Evolutionary conservation across 2,113 vertebrate species (phyloP), one percentile per base, ranked within the genome.

Genomic region (Capricornis sumatraensis): DNA sequence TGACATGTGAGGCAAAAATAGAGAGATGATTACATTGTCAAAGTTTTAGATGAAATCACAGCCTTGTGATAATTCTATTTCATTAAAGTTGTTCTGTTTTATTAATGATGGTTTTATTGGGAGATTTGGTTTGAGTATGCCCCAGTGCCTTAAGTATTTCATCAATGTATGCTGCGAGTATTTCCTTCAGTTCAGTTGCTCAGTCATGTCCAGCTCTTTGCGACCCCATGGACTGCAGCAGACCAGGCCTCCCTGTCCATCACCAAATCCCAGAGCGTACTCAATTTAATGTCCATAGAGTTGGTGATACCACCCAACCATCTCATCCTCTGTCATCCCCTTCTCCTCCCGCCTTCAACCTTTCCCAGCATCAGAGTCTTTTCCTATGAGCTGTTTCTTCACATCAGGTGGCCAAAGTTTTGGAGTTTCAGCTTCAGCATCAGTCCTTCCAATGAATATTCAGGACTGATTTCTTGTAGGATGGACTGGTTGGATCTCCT

Each of bases 121-220:
- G n/a, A 90, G 60, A 84, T 76, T 50, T 97, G 2, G 3, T 60
- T 87, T 64, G 36, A 95, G 5, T 47, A 40, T 62, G 36, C 79
- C 9, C 28, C 14, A 94, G 62, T 55, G 33, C 50, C 83, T 88
- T 78, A 93, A 96, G 12, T 87, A 94, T 76, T 92, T 97, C 91
- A 84, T 87, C 27, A 92, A 47, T 45, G 47, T 57, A 79, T 47
- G 15, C 83, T 89, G 17, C n/a, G 88, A 86, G 40, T 45, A 47
- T 57, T 96, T 84, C 5, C 67, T 71, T 71, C n/a, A 71, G 19
- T 71, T 71, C 67, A 23, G 67, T 36, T 71, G 3, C 16, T 67
- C 62, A 67, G 64, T 67, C 64, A 36, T 36, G 9, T 36, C 17
- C 17, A 9, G 11, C 64, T 67, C 17, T 15, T 62, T 67, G 64